Evolutionary conservation across 2,888 invertebrate species (phyloP), one percentile per base, ranked within the genome.

Genomic region (Eugnorisma glareosa): DNA sequence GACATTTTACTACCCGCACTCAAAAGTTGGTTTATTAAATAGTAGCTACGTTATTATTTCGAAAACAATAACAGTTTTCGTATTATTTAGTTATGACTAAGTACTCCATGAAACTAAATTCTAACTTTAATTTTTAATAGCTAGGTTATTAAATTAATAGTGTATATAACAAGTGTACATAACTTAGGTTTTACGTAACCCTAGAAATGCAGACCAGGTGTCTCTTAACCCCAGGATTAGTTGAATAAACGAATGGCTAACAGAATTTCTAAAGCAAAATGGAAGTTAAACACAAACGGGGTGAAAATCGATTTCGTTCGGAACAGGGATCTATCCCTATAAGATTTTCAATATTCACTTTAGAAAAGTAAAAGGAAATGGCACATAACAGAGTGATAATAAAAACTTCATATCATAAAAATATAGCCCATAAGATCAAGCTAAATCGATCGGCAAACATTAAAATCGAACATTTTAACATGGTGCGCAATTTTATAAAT

Each of bases 191-290:
- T 21, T 11, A 54, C 18, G 15, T 45, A 59, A 48, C 48, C 40
- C 59, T 51, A 51, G 0, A 59, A 59, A 82, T 35, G 15, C 28
- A 35, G 48, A 31, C 45, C 57, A 78, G 79, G 51, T 74, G 37
- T 59, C 70, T 57, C 73, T 75, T 75, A 84, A 83, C 67, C 84
- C 80, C n/a, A 37, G 82, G 88, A 90, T 90, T 87, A 81, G 67
- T 67, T 73, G 84, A 85, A 86, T 82, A 86, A 88, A 84, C 85
- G 77, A 77, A 79, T 76, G 73, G 73, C 73, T 86, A 85, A 90
- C 86, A 80, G 88, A 83, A 88, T 90, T 89, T 88, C 83, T 80
- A 89, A 61, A 86, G 81, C 82, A 84, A 87, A 89, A 90, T 88
- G 83, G 87, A 90, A 90, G 82, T 89, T 89, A 89, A 91, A 91